These are phyloP conservation scores for Drosophila anomalipes DNA, from an alignment of 2,888 invertebrate species.

Conservation along the genomic window DNA sequence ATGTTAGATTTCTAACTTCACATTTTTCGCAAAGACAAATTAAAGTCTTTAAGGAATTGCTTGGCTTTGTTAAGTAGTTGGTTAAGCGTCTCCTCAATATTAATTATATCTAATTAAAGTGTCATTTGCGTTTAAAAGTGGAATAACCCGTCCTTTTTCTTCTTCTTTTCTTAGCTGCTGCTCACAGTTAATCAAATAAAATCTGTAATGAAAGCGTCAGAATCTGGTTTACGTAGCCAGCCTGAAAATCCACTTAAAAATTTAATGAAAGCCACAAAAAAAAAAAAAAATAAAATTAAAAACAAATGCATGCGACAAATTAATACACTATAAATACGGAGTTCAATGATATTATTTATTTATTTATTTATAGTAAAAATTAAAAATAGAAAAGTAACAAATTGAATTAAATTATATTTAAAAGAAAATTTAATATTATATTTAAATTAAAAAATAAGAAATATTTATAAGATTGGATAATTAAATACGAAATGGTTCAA, in stretches of 20 bases:
- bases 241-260: constrained; percentile 38
- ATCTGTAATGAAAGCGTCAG: constrained; percentile 52
- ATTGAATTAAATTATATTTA: neutral
- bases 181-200: constrained; percentile 52
- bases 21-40: constrained; percentile 11
- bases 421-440: neutral
- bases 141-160: constrained; percentile 38
- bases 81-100: neutral
- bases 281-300: neutral
- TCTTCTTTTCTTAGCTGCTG: constrained; percentile 15
- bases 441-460: neutral
- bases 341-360: neutral
- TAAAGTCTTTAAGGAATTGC: constrained; percentile 16
- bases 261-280: constrained; percentile 5
- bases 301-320: neutral
- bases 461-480: neutral
- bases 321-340: constrained; percentile 14
- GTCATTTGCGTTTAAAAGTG: constrained; percentile 7
- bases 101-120: neutral
- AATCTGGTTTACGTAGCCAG: constrained; percentile 49
- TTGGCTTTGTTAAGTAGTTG: constrained; percentile 24
- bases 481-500: too few species aligned
- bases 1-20: neutral
- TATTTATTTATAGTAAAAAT: neutral
- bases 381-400: neutral